phyloP scores from a whole-genome alignment of 1,140 invertebrate species.

The Stenopsyche tienmushanensis region DNA sequence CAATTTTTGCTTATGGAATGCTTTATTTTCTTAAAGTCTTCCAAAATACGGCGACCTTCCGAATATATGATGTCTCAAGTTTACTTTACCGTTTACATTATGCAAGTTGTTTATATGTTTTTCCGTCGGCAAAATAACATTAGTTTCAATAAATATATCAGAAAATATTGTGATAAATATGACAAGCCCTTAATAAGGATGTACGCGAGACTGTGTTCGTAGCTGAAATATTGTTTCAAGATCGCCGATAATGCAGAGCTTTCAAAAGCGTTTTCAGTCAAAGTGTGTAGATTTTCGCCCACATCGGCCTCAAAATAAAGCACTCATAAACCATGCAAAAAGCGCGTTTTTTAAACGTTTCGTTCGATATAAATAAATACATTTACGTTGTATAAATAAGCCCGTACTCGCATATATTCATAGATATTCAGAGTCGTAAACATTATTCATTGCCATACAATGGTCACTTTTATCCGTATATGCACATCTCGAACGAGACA shows the following conservation, averaged over 20 bases:
- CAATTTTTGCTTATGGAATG: too few relatives aligned
- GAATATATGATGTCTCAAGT: neutral
- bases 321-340: neutral
- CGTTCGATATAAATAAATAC: neutral
- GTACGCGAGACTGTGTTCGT: neutral
- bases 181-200: neutral
- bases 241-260: slow-evolving; percentile 21
- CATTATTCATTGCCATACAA: too few relatives aligned
- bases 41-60: neutral
- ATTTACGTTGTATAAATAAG: neutral
- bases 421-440: neutral
- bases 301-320: neutral
- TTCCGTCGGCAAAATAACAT: neutral
- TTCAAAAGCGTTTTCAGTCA: slow-evolving; percentile 19
- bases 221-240: slow-evolving; percentile 23
- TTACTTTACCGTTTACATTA: neutral
- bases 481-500: slow-evolving; percentile 17
- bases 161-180: neutral
- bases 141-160: neutral
- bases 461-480: too few relatives aligned
- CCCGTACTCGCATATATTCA: neutral
- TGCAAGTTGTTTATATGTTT: too few relatives aligned
- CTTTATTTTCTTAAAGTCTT: too few relatives aligned
- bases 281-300: slow-evolving; percentile 9
- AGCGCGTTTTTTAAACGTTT: neutral